These are phyloP conservation scores for Strigops habroptila DNA, from an alignment of 2,113 vertebrate species.

Conservation along the genomic window DNA sequence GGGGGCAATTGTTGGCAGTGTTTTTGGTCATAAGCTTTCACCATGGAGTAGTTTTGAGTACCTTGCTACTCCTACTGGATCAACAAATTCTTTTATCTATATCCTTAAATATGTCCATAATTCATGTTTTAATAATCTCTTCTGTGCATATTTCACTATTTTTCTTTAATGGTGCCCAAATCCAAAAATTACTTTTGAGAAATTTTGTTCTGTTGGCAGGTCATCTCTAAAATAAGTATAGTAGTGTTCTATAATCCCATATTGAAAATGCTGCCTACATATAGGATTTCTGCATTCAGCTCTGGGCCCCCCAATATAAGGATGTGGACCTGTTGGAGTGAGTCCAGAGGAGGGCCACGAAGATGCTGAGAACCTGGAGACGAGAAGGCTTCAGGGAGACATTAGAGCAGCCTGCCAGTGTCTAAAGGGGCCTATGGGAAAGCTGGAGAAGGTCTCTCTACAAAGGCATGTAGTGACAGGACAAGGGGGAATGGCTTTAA, in stretches of 20 bases:
- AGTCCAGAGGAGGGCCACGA: background rate
- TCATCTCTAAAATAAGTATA: background rate
- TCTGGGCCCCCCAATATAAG: background rate
- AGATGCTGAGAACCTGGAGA: background rate
- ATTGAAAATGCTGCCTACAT: background rate
- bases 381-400: background rate
- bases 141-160: background rate
- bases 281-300: background rate
- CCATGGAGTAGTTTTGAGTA: accelerated
- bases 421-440: background rate
- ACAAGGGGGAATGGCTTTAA: background rate
- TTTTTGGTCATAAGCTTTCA: background rate
- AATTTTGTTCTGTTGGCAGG: background rate
- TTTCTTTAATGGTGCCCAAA: background rate
- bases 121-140: background rate
- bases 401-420: background rate
- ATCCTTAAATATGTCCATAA: background rate
- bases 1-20: background rate
- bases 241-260: background rate
- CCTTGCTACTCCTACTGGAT: background rate
- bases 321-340: background rate
- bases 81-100: background rate
- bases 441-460: background rate
- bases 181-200: background rate
- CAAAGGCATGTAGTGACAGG: background rate